A percentile compares a stretch with the other conserved stretches of the same genome.
phyloP scores from a whole-genome alignment of 2,113 vertebrate species.

The Desmodus rotundus region DNA sequence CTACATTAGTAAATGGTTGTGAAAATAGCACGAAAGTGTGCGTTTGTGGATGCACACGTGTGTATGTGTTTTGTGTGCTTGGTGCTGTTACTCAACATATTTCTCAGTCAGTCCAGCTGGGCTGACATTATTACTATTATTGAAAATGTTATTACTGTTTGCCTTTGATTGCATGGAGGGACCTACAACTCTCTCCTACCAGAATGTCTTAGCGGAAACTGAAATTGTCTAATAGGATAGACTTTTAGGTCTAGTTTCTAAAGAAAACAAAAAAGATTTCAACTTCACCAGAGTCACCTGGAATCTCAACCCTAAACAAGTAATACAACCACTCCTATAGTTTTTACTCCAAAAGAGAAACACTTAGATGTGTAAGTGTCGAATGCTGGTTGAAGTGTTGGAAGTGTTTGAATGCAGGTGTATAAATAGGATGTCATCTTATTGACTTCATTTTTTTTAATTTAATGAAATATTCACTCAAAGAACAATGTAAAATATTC shows the following conservation, averaged over 20 bases:
- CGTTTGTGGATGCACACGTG: not conserved
- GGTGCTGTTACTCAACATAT: not conserved
- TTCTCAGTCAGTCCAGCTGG: not conserved
- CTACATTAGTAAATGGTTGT: not conserved
- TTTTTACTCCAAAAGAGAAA: not conserved
- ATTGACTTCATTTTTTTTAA: not conserved
- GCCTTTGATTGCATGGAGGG: not conserved
- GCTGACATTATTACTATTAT: not conserved
- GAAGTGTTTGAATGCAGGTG: too few species aligned
- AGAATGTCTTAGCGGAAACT: not conserved
- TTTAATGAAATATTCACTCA: not conserved
- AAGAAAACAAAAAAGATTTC: not conserved
- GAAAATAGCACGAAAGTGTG: not conserved
- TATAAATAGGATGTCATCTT: not conserved
- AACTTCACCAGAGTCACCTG: not conserved
- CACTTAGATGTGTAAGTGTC: not conserved
- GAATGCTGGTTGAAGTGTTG: too few species aligned
- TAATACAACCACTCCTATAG: not conserved
- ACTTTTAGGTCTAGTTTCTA: not conserved
- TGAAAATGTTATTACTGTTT: not conserved
- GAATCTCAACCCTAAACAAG: not conserved
- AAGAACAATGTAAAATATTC: not conserved
- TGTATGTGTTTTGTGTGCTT: not conserved
- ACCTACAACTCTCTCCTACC: not conserved
- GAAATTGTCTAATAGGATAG: not conserved